Evolutionary conservation across 1,140 invertebrate species (phyloP).

Genomic region (Atta colombica): DNA sequence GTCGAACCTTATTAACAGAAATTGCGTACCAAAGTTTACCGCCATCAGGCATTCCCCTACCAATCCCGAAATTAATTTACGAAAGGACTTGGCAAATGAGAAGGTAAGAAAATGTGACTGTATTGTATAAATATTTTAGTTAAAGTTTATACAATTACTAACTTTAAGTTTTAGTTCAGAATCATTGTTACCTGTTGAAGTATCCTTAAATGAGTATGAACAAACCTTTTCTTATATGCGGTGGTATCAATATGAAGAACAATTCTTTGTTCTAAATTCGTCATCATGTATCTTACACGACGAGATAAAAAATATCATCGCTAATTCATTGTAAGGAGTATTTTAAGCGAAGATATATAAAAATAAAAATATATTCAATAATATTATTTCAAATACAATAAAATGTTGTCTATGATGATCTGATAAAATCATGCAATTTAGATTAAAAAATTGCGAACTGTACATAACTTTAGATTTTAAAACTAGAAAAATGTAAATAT

Average conservation of each 20-base stretch:
- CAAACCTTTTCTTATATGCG: slow-evolving; percentile 79
- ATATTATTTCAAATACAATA: background rate
- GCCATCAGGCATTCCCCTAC: slow-evolving; percentile 79
- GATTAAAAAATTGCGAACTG: slow-evolving; percentile 27
- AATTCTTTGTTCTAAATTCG: slow-evolving; percentile 60
- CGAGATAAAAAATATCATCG: slow-evolving; percentile 58
- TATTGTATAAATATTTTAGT: slow-evolving; percentile 6
- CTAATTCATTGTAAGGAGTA: slow-evolving; percentile 29
- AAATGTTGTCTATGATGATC: slow-evolving; percentile 4
- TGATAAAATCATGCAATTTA: slow-evolving; percentile 19
- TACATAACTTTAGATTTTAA: background rate
- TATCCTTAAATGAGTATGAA: slow-evolving; percentile 76
- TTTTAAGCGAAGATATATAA: slow-evolving; percentile 34
- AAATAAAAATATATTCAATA: slow-evolving; percentile 44
- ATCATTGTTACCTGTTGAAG: slow-evolving; percentile 67
- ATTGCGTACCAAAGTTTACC: slow-evolving; percentile 81
- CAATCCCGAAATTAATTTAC: slow-evolving; percentile 72
- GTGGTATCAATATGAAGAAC: slow-evolving; percentile 77
- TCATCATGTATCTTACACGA: slow-evolving; percentile 47
- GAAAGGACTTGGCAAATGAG: slow-evolving; percentile 58
- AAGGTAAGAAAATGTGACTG: slow-evolving; percentile 46
- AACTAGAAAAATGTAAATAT: background rate
- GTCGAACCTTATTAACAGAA: slow-evolving; percentile 78
- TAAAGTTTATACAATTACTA: background rate
- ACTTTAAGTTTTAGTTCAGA: slow-evolving; percentile 68